Conservation (phyloP, 1,140 invertebrate species). For the Sitophilus oryzae region DNA sequence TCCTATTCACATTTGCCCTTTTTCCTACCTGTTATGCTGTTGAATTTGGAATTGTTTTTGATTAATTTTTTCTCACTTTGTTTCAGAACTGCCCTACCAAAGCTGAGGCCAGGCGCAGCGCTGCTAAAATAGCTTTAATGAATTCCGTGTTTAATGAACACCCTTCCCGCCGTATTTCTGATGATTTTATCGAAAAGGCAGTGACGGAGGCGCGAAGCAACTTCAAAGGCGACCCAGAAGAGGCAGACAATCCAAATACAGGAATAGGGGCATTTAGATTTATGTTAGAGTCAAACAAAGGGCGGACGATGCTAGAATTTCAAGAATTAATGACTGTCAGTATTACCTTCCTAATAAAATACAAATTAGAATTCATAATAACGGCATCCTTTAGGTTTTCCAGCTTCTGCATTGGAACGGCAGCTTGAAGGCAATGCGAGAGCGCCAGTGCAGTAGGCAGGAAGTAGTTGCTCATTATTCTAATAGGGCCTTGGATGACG, state of each 20-base stretch:
- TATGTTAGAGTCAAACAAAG: slow-evolving; percentile 90
- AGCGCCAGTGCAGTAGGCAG: slow-evolving; percentile 88
- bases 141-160: slow-evolving; percentile 97
- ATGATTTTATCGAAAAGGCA: slow-evolving; percentile 91
- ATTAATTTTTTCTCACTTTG: too few relatives aligned
- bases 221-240: slow-evolving; percentile 57
- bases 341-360: neutral
- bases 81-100: slow-evolving; percentile 87
- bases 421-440: slow-evolving; percentile 84
- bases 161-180: slow-evolving; percentile 84
- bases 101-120: slow-evolving; percentile 86
- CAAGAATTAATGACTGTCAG: slow-evolving; percentile 88
- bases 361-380: neutral
- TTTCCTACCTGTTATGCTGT: too few relatives aligned
- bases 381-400: slow-evolving; percentile 53
- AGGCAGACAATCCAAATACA: slow-evolving; percentile 73
- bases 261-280: slow-evolving; percentile 92
- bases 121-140: slow-evolving; percentile 93
- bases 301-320: slow-evolving; percentile 91
- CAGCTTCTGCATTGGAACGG: slow-evolving; percentile 95
- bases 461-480: slow-evolving; percentile 94
- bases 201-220: slow-evolving; percentile 77
- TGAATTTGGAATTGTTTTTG: too few relatives aligned
- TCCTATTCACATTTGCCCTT: too few relatives aligned
- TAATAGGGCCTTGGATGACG: slow-evolving; percentile 82